Percentiles rank a stretch among this genome's conserved stretches.
Evolutionary conservation across 1,140 invertebrate species (phyloP).

Genomic region (Papilio polytes): DNA sequence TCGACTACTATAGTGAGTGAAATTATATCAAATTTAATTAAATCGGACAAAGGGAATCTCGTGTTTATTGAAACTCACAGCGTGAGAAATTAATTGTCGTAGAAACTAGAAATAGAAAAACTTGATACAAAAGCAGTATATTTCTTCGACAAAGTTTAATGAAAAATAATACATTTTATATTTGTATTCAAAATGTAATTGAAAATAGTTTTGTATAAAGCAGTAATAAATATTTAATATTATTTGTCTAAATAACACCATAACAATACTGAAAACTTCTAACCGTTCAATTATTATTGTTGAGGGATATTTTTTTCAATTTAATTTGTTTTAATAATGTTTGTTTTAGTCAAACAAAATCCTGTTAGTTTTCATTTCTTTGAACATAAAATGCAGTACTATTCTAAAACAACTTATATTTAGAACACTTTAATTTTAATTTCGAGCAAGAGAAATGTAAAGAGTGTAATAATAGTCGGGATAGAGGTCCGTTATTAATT

Average conservation of each 20-base stretch:
- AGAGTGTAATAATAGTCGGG: slow-evolving; percentile 16
- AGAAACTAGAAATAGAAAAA: slow-evolving; percentile 14
- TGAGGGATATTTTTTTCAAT: too few relatives aligned
- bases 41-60: not conserved
- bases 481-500: not conserved
- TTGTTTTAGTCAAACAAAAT: too few relatives aligned
- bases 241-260: too few relatives aligned
- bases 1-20: not conserved
- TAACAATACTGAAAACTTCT: too few relatives aligned
- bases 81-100: slow-evolving; percentile 8
- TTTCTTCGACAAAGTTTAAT: not conserved
- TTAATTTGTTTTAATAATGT: too few relatives aligned
- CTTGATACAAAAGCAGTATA: not conserved
- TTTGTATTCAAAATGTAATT: not conserved
- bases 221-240: too few relatives aligned
- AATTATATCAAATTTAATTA: not conserved
- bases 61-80: not conserved
- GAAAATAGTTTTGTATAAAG: not conserved
- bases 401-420: not conserved
- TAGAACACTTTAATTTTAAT: slow-evolving; percentile 4
- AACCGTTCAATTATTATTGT: too few relatives aligned
- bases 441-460: slow-evolving; percentile 3
- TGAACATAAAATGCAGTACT: not conserved
- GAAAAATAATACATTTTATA: not conserved
- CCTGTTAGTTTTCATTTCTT: too few relatives aligned